Percentiles rank a stretch among this genome's conserved stretches.
phyloP scores from a whole-genome alignment of 2,888 invertebrate species.

The Rapana venosa region DNA sequence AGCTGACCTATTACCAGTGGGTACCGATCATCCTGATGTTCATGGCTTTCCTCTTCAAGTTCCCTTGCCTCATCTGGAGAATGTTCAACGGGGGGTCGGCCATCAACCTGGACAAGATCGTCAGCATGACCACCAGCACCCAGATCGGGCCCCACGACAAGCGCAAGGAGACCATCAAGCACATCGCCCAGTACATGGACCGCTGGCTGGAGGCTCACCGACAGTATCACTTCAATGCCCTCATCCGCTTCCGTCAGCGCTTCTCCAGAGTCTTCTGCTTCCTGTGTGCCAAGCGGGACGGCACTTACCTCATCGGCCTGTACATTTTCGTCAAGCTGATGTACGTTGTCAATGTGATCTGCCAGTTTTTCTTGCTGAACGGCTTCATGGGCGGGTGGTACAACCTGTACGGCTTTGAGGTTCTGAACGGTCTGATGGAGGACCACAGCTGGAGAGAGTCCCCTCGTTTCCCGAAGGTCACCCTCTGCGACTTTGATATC shows the following conservation, averaged over 20 bases:
- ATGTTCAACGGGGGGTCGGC: conserved; percentile 75
- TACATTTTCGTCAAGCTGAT: conserved; percentile 69
- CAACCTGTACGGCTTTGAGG: conserved; percentile 70
- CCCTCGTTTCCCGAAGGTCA: conserved; percentile 67
- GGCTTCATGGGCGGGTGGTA: conserved; percentile 71
- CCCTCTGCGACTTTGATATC: conserved; percentile 71
- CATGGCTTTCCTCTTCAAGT: conserved; percentile 80
- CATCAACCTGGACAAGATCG: conserved; percentile 71
- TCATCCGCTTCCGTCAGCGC: conserved; percentile 67
- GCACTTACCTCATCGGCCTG: conserved; percentile 71
- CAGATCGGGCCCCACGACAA: conserved; percentile 66
- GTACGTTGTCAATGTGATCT: conserved; percentile 67
- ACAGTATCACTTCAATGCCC: conserved; percentile 66
- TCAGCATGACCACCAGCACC: conserved; percentile 63
- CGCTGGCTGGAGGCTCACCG: conserved; percentile 70
- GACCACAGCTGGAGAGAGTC: conserved; percentile 67
- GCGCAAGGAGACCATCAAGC: conserved; percentile 64
- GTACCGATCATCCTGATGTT: conserved; percentile 79
- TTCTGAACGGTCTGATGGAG: conserved; percentile 60
- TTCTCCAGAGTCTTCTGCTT: conserved; percentile 64
- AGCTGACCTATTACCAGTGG: conserved; percentile 75
- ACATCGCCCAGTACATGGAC: conserved; percentile 69
- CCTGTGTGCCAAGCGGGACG: conserved; percentile 70
- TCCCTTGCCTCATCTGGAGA: conserved; percentile 79
- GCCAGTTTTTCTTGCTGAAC: conserved; percentile 71